Percentiles rank a stretch among this genome's conserved stretches.
Evolutionary conservation across 2,797 vertebrate genomes (phyloP).

Genomic region (Linurgus olivaceus): DNA sequence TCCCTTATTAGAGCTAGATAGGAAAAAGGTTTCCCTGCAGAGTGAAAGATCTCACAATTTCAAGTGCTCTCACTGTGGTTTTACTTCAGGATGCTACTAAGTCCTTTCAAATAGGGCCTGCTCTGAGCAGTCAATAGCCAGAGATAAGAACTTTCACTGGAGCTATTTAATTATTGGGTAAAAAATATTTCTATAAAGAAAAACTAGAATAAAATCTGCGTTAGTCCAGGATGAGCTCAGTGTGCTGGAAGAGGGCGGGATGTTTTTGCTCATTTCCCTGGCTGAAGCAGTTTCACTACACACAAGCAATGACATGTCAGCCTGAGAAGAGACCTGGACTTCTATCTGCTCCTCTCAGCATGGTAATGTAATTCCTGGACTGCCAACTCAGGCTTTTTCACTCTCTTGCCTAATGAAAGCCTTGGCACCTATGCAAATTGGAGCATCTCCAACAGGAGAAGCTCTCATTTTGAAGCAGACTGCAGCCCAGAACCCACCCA

Average conservation of each 20-base stretch:
- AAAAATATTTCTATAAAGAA: not conserved
- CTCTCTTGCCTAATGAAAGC: not conserved
- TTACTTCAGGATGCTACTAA: not conserved
- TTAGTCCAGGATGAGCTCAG: not conserved
- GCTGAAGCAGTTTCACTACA: not conserved
- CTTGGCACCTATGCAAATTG: not conserved
- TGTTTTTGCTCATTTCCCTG: not conserved
- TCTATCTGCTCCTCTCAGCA: not conserved
- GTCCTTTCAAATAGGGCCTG: not conserved
- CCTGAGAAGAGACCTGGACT: not conserved
- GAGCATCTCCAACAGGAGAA: not conserved
- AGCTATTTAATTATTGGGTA: not conserved
- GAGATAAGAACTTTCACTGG: not conserved
- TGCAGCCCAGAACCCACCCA: not conserved
- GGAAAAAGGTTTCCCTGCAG: not conserved
- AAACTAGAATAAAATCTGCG: not conserved
- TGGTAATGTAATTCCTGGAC: not conserved
- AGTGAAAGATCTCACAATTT: not conserved
- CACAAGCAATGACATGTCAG: not conserved
- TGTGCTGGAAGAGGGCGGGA: not conserved
- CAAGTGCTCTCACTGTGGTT: not conserved
- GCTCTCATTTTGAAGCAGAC: not conserved
- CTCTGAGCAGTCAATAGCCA: not conserved
- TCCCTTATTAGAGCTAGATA: not conserved
- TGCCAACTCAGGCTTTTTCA: not conserved